Evolutionary conservation across 2,797 vertebrate species (phyloP).

Genomic region (Sebastes flavidus): DNA sequence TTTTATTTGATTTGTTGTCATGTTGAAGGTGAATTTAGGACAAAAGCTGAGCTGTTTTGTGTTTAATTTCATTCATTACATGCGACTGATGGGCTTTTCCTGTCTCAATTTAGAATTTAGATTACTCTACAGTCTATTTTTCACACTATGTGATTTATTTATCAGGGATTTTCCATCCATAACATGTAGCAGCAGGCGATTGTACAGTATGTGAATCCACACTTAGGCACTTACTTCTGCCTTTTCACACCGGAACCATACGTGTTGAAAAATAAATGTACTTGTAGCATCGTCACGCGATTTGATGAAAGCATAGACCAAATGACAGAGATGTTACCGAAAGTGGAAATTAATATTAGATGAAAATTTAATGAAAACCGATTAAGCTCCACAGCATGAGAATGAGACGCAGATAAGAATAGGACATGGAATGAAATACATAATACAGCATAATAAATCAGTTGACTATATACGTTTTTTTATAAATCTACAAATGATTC

Average conservation of each 20-base stretch:
- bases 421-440: not conserved
- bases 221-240: conserved; percentile 12
- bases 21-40: not conserved
- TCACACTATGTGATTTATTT: not conserved
- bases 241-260: not conserved
- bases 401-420: not conserved
- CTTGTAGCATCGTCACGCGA: not conserved
- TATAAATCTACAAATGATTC: not conserved
- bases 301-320: not conserved
- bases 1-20: not conserved
- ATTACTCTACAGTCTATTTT: not conserved
- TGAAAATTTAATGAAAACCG: not conserved
- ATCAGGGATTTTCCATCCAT: not conserved
- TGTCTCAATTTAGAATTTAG: not conserved
- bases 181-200: not conserved
- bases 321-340: not conserved
- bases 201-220: not conserved
- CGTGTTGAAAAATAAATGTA: not conserved
- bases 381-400: not conserved
- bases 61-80: not conserved
- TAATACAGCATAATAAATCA: not conserved
- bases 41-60: not conserved
- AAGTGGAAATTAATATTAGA: not conserved
- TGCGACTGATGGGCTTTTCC: not conserved
- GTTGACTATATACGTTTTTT: not conserved